These are phyloP conservation scores for Phymorhynchus buccinoides DNA, from an alignment of 1,140 invertebrate genomes.

Conservation along the genomic window DNA sequence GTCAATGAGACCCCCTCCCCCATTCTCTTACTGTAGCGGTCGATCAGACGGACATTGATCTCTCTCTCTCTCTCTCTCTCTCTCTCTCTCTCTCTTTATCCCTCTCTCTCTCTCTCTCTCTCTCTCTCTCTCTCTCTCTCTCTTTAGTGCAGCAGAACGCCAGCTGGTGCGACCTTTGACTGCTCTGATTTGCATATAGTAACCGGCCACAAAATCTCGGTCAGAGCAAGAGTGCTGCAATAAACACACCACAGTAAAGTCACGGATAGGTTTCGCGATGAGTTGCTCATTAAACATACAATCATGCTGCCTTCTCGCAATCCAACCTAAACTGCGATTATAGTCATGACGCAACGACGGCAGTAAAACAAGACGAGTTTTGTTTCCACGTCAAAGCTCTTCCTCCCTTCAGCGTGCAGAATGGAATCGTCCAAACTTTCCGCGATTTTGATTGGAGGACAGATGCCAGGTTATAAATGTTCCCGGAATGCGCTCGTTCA, in stretches of 20 bases:
- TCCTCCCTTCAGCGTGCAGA: background rate
- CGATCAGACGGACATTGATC: constrained; percentile 3
- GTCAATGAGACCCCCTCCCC: background rate
- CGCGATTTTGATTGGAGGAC: background rate
- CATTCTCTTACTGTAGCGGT: background rate
- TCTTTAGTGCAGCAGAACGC: too few species aligned
- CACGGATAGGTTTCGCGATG: too few species aligned
- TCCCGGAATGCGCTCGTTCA: background rate
- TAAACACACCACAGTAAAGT: too few species aligned
- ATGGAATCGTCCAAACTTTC: background rate
- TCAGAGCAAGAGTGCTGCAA: too few species aligned
- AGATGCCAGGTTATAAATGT: background rate
- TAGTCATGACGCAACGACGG: constrained; percentile 16
- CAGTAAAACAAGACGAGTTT: background rate
- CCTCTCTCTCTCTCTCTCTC: background rate
- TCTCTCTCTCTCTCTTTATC: background rate
- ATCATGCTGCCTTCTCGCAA: background rate
- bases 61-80: background rate
- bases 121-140: too few species aligned
- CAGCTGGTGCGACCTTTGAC: too few species aligned
- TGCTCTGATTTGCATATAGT: too few species aligned
- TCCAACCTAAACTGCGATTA: background rate
- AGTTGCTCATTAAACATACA: too few species aligned
- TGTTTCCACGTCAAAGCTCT: background rate
- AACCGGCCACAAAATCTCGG: too few species aligned